Conservation (phyloP, 2,797 vertebrate species). For the Rhadinocentrus ornatus region DNA sequence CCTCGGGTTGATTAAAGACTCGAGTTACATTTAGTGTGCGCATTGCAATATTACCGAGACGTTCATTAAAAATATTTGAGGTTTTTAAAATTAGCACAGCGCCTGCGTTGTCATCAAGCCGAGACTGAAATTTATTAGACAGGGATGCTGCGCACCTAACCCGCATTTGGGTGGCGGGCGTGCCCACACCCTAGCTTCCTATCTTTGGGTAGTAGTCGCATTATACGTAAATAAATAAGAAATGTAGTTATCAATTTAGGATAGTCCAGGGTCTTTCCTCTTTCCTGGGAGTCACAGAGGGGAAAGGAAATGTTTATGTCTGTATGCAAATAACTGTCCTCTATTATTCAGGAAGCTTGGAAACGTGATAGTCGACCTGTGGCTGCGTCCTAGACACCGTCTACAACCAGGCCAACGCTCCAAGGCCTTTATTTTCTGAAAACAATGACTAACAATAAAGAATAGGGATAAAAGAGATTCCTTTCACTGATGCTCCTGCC, state of each 20-base stretch:
- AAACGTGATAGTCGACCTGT: constrained; percentile 53
- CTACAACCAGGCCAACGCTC: constrained; percentile 15
- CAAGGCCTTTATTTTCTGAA: not conserved
- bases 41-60: not conserved
- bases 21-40: not conserved
- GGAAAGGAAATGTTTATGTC: constrained; percentile 76
- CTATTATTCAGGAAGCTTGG: constrained; percentile 72
- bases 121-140: not conserved
- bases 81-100: not conserved
- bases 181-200: constrained; percentile 30
- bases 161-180: not conserved
- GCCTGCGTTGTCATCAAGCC: not conserved
- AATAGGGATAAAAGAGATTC: constrained; percentile 24
- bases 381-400: not conserved
- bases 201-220: not conserved
- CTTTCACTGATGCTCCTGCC: constrained; percentile 33
- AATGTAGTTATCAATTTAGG: not conserved
- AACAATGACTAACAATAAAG: constrained; percentile 1
- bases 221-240: not conserved
- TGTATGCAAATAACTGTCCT: constrained; percentile 78
- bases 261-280: constrained; percentile 26
- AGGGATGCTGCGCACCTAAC: constrained; percentile 43
- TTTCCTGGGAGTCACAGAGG: constrained; percentile 4
- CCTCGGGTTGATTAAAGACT: constrained; percentile 24
- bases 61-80: not conserved